phyloP scores from a whole-genome alignment of 2,888 invertebrate genomes.

The Nomada ferruginata region DNA sequence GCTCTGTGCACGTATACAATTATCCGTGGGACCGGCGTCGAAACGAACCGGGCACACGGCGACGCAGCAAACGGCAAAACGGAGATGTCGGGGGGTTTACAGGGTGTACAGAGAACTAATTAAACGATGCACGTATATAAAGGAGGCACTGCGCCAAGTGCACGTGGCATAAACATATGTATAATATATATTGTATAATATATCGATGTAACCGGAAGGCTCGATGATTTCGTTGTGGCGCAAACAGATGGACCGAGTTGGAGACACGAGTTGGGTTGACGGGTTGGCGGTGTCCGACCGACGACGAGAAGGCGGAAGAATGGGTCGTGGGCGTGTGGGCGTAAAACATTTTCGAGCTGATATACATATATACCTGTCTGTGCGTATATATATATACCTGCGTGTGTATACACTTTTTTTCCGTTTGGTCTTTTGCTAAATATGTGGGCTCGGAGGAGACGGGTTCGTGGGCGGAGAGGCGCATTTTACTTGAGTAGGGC shows the following conservation, averaged over 20 bases:
- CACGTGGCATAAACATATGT: slow-evolving; percentile 1
- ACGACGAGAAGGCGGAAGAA: slow-evolving; percentile 68
- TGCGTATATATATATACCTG: neutral
- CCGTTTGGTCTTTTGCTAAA: slow-evolving; percentile 19
- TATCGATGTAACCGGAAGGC: slow-evolving; percentile 44
- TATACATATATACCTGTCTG: slow-evolving; percentile 13
- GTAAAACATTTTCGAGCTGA: slow-evolving; percentile 33
- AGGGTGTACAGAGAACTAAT: neutral
- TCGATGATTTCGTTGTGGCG: slow-evolving; percentile 58
- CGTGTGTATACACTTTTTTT: slow-evolving; percentile 12
- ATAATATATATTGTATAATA: slow-evolving; percentile 9
- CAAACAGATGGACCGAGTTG: slow-evolving; percentile 56
- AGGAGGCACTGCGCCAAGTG: slow-evolving; percentile 18
- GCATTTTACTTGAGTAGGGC: slow-evolving; percentile 94
- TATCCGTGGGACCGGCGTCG: neutral
- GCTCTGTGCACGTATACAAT: neutral
- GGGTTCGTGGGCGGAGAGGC: slow-evolving; percentile 66
- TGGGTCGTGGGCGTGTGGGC: slow-evolving; percentile 49
- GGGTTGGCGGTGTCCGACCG: slow-evolving; percentile 60
- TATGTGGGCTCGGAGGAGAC: slow-evolving; percentile 65
- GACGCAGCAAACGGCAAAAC: slow-evolving; percentile 24
- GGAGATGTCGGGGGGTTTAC: slow-evolving; percentile 12
- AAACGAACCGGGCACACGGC: slow-evolving; percentile 17
- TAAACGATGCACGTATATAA: slow-evolving; percentile 27
- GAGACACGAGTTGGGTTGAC: slow-evolving; percentile 52